Evolutionary conservation across 2,888 invertebrate genomes (phyloP), one percentile per base, ranked within the genome.

Genomic region (Clunio marinus): DNA sequence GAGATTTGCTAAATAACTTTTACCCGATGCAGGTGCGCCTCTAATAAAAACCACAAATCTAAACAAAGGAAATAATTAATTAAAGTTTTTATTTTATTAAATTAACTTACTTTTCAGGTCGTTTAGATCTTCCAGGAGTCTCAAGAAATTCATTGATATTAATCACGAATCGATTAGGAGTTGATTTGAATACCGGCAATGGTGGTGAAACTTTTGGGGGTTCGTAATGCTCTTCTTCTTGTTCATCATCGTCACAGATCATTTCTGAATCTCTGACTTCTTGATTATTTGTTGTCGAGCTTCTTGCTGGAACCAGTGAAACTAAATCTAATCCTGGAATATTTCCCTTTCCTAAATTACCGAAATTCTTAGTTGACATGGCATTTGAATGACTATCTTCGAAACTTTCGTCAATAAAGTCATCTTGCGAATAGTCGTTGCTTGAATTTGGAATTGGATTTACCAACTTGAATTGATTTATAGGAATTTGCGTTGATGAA

Each of bases 11-110:
- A 93, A 83, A 77, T 89, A 89, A 5, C 94, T 92, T 80, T 97
- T 97, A 35, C 97, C 97, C 77, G 94, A 91, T 8, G 97, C 97
- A 0, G 97, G 96, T 17, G 92, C 88, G 2, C 97, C 97, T 77
- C 97, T 82, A 62, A 98, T 80, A 73, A 98, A 90, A 69, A 96
- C 88, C 27, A 91, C 91, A 73, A 96, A 88, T 77, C 85, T 81
- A 17, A n/a, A n/a, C n/a, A n/a, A n/a, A n/a, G n/a, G n/a, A n/a
- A 57, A 57, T 28, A 58, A 15, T 2, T 10, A 15, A 28, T 28
- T 20, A 37, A 20, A 67, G 10, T 7, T 7, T 2, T 5, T 51
- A n/a, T n/a, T n/a, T n/a, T n/a, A n/a, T 15, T 41, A 10, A 41
- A 32, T 32, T 8, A 32, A 32, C 4, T 35, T 32, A 70, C 60